A percentile compares a stretch with the other conserved stretches of the same genome.
Conservation (phyloP, 1,140 invertebrate genomes). For the Bombus impatiens region DNA sequence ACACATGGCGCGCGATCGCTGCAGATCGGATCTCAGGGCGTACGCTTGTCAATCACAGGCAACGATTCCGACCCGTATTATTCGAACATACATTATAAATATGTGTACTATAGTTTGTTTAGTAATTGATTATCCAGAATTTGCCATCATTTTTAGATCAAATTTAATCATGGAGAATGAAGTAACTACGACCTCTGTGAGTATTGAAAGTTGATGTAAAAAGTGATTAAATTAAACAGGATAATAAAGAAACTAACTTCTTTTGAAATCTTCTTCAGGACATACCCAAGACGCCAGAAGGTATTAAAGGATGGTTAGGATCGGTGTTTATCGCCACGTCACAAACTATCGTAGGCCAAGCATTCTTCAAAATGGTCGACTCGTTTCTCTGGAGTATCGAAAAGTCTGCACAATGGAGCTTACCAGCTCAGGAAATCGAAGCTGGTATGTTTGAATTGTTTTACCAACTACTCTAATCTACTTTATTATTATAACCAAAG, state of each 20-base stretch:
- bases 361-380: conserved; percentile 79
- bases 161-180: conserved; percentile 15
- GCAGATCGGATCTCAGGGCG: too few species aligned
- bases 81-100: not conserved
- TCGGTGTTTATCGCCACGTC: conserved; percentile 63
- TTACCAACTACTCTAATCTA: not conserved
- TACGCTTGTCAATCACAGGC: not conserved
- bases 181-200: not conserved
- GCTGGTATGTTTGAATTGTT: not conserved
- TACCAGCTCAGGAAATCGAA: conserved; percentile 73
- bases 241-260: not conserved
- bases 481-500: not conserved
- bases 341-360: conserved; percentile 78
- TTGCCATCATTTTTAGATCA: not conserved
- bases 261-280: not conserved
- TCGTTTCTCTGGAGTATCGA: conserved; percentile 82
- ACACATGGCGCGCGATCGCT: too few species aligned
- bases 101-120: not conserved
- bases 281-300: conserved; percentile 12
- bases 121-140: not conserved
- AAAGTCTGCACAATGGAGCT: conserved; percentile 84
- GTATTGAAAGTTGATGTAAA: not conserved
- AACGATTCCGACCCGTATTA: not conserved
- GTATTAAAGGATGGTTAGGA: conserved; percentile 23
- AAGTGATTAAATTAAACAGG: not conserved